phyloP scores from a whole-genome alignment of 2,113 vertebrate genomes.

The Oostethus manadensis region DNA sequence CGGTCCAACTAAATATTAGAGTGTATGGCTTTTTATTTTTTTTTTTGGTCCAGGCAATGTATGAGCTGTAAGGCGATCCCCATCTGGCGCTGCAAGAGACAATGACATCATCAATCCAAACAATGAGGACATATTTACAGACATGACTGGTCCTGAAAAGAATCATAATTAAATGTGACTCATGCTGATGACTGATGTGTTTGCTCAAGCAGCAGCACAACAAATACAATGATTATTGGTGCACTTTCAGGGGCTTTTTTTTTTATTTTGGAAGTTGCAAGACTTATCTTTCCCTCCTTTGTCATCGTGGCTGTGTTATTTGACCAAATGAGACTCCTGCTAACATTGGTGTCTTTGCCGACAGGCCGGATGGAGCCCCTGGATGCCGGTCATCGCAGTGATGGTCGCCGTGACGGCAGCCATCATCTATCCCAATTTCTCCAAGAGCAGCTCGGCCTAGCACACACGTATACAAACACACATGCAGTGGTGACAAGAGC shows the following conservation, averaged over 20 bases:
- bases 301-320: neutral
- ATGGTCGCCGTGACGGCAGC: conserved; percentile 93
- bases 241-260: conserved; percentile 2
- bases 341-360: conserved; percentile 8
- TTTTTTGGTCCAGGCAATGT: too few relatives aligned
- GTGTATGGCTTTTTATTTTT: too few relatives aligned
- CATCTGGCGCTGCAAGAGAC: neutral
- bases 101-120: conserved; percentile 2
- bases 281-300: conserved; percentile 3
- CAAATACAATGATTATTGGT: conserved; percentile 6
- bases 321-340: neutral
- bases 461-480: conserved; percentile 17
- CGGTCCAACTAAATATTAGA: too few relatives aligned
- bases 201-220: neutral
- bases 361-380: conserved; percentile 93
- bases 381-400: conserved; percentile 96
- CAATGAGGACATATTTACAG: neutral
- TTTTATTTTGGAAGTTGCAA: too few relatives aligned
- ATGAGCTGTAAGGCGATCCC: too few relatives aligned
- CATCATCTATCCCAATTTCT: conserved; percentile 91
- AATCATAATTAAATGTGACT: neutral
- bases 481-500: conserved; percentile 50
- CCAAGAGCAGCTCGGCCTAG: conserved; percentile 82
- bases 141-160: neutral
- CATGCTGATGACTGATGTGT: neutral